phyloP scores from a whole-genome alignment of 2,888 invertebrate genomes.

The Cataglyphis altisquamis region DNA sequence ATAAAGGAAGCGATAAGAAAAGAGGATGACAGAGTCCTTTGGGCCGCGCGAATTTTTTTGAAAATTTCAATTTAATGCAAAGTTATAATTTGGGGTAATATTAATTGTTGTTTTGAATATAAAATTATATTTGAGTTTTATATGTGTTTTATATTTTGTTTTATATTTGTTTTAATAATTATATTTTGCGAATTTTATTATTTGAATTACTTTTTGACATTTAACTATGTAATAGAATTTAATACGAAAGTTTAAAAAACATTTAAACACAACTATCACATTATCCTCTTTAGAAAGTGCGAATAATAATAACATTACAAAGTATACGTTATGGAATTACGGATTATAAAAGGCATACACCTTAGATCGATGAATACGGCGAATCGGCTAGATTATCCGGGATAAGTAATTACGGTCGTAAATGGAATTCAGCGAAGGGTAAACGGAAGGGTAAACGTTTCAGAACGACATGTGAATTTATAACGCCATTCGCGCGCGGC shows the following conservation, averaged over 20 bases:
- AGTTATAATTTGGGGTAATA: background rate
- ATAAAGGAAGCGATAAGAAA: background rate
- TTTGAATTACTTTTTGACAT: background rate
- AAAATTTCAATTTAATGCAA: background rate
- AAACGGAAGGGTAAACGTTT: constrained; percentile 48
- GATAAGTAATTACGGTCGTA: constrained; percentile 54
- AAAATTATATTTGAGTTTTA: background rate
- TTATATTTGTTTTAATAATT: no score
- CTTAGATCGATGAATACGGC: constrained; percentile 32
- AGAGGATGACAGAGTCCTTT: background rate
- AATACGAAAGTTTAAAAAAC: background rate
- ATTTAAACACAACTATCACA: background rate
- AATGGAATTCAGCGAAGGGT: constrained; percentile 41
- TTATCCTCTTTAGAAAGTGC: background rate
- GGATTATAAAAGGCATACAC: background rate
- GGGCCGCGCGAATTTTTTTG: background rate
- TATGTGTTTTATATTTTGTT: no score
- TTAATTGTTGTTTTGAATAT: background rate
- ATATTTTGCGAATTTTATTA: background rate
- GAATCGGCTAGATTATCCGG: constrained; percentile 46
- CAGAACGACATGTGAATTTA: constrained; percentile 51
- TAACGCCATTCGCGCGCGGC: constrained; percentile 38
- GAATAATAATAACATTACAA: background rate
- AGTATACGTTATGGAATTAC: background rate
- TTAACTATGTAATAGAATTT: background rate